Evolutionary conservation across 2,888 invertebrate genomes (phyloP).

Genomic region (Falcaria lacertinaria): DNA sequence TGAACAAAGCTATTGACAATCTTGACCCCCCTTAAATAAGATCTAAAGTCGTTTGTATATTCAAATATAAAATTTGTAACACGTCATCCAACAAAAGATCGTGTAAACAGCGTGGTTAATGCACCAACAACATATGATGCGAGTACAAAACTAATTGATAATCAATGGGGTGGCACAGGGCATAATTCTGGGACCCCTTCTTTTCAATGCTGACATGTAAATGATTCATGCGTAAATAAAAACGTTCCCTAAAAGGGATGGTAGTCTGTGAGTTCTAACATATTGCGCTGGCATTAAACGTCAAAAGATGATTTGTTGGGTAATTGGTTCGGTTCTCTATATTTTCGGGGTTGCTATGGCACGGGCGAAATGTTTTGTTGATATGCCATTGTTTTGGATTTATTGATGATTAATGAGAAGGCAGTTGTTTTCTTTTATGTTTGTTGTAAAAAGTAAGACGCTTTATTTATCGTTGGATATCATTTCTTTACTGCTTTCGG

Average conservation of each 20-base stretch:
- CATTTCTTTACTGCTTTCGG: neutral
- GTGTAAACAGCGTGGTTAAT: slow-evolving; percentile 77
- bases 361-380: slow-evolving; percentile 63
- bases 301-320: slow-evolving; percentile 77
- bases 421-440: slow-evolving; percentile 20
- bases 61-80: slow-evolving; percentile 42
- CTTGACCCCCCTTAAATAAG: slow-evolving; percentile 31
- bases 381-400: slow-evolving; percentile 53
- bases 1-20: slow-evolving; percentile 31
- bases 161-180: slow-evolving; percentile 66
- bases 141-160: slow-evolving; percentile 77
- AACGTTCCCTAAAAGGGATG: slow-evolving; percentile 42
- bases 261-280: slow-evolving; percentile 66
- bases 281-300: slow-evolving; percentile 75
- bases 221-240: slow-evolving; percentile 62
- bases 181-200: slow-evolving; percentile 44
- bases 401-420: slow-evolving; percentile 34
- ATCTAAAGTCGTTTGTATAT: slow-evolving; percentile 22
- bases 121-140: slow-evolving; percentile 65
- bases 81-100: slow-evolving; percentile 60
- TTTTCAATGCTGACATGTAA: slow-evolving; percentile 49
- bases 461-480: too few species aligned
- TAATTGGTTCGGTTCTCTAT: slow-evolving; percentile 72
- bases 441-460: slow-evolving; percentile 12
- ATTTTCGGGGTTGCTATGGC: slow-evolving; percentile 51